Conservation (phyloP, 2,797 vertebrate genomes). For the Chrysolophus pictus region DNA sequence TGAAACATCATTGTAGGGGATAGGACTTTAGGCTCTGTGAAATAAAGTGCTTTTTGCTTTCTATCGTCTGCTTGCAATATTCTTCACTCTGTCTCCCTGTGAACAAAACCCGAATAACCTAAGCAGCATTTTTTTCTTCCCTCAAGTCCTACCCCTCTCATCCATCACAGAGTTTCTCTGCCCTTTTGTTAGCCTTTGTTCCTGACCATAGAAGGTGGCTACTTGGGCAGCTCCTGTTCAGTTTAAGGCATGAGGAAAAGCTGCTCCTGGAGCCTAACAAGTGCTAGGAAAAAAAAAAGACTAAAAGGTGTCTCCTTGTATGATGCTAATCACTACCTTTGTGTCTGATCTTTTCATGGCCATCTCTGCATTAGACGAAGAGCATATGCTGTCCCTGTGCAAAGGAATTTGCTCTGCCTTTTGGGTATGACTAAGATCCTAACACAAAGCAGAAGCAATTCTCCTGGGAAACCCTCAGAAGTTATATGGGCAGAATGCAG, state of each 20-base stretch:
- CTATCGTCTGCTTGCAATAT: background rate
- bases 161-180: background rate
- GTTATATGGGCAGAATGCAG: background rate
- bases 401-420: background rate
- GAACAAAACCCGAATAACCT: background rate
- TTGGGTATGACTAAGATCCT: background rate
- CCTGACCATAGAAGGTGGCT: background rate
- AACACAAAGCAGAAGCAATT: background rate
- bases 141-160: background rate
- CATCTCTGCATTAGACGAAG: background rate
- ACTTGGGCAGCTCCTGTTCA: background rate
- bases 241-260: background rate
- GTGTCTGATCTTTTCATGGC: background rate
- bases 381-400: background rate
- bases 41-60: conserved; percentile 9
- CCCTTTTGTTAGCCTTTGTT: background rate
- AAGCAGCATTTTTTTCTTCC: background rate
- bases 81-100: background rate
- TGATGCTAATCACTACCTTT: background rate
- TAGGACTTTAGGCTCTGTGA: background rate
- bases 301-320: background rate
- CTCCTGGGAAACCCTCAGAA: background rate
- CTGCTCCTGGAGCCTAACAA: background rate
- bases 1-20: background rate
- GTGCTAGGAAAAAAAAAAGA: background rate